Percentiles rank a stretch among this genome's conserved stretches.
Evolutionary conservation across 2,797 vertebrate species (phyloP).

Genomic region (Peromyscus melanophrys): DNA sequence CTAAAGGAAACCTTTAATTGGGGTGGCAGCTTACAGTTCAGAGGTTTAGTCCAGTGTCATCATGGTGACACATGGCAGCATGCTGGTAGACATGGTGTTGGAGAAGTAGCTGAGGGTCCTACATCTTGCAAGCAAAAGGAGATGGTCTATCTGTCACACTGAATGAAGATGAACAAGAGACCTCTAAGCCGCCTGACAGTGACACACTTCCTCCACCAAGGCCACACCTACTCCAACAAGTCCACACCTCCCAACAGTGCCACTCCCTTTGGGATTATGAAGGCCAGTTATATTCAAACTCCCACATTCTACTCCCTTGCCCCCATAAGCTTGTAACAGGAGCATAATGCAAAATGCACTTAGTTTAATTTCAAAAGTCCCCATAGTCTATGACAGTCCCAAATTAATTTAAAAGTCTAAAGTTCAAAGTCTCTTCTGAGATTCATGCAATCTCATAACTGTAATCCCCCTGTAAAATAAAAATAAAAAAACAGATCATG

Average conservation of each 20-base stretch:
- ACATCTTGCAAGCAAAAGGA: background rate
- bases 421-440: background rate
- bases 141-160: background rate
- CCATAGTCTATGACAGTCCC: background rate
- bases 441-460: background rate
- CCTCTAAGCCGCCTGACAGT: background rate
- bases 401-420: background rate
- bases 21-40: background rate
- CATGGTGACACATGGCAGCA: background rate
- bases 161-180: background rate
- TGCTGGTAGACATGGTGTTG: background rate
- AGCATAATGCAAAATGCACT: background rate
- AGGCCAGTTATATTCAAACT: background rate
- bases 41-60: background rate
- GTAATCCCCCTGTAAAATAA: background rate
- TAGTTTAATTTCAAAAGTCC: background rate
- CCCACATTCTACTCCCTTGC: background rate
- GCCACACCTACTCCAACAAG: background rate
- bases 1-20: background rate
- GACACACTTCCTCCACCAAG: background rate
- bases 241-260: background rate
- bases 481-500: background rate
- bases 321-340: background rate
- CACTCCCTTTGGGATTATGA: background rate
- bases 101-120: background rate